Percentiles rank a stretch among this genome's conserved stretches.
phyloP scores from a whole-genome alignment of 2,888 invertebrate species.

The Pemphredon lugubris region DNA sequence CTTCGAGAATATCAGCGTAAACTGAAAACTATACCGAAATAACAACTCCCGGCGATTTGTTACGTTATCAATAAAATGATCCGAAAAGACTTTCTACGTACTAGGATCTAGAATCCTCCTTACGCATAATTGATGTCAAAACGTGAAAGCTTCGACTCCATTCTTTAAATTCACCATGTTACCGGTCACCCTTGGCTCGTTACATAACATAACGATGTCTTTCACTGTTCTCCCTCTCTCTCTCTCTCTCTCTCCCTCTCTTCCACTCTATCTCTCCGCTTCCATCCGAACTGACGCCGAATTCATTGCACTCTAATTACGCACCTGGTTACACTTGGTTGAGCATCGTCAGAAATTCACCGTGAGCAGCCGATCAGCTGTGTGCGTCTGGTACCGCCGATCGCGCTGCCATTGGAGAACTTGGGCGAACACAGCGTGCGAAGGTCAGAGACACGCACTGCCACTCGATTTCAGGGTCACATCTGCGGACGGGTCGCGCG shows the following conservation, averaged over 20 bases:
- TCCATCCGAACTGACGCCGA: too few species aligned
- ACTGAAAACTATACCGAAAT: too few species aligned
- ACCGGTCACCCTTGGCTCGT: neutral
- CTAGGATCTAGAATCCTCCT: too few species aligned
- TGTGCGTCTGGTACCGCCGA: constrained; percentile 21
- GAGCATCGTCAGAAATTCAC: constrained; percentile 18
- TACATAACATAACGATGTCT: neutral
- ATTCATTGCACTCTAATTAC: too few species aligned
- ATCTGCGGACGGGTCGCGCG: constrained; percentile 2
- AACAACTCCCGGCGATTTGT: too few species aligned
- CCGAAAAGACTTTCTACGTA: too few species aligned
- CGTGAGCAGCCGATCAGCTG: constrained; percentile 51
- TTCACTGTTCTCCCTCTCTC: too few species aligned
- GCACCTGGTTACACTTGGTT: constrained; percentile 36
- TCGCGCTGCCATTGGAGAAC: constrained; percentile 44
- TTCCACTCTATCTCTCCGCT: too few species aligned
- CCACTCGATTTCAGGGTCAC: constrained; percentile 51
- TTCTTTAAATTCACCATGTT: neutral
- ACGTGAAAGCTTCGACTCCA: neutral
- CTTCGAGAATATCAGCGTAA: too few species aligned
- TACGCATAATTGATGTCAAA: too few species aligned
- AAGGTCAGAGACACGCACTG: constrained; percentile 55
- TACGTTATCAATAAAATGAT: too few species aligned
- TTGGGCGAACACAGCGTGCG: constrained; percentile 34
- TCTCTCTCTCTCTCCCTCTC: too few species aligned